These are phyloP conservation scores for Tragelaphus scriptus DNA, from an alignment of 2,113 vertebrate genomes.

Conservation along the genomic window DNA sequence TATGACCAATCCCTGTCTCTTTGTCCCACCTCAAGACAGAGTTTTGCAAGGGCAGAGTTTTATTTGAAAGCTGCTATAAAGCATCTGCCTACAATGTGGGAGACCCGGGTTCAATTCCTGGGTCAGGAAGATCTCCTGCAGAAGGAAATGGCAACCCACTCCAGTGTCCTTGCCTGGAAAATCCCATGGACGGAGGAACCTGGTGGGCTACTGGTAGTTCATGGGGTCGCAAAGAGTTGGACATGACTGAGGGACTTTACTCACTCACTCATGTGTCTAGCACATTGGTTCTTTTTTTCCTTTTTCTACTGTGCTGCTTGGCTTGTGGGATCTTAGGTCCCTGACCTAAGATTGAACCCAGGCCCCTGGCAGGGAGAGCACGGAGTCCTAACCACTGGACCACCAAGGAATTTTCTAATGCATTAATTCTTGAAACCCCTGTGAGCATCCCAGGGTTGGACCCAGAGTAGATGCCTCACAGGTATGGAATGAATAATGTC, in stretches of 20 bases:
- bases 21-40: background rate
- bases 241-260: too few relatives aligned
- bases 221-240: too few relatives aligned
- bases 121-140: too few relatives aligned
- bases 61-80: background rate
- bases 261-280: background rate
- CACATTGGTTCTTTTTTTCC: background rate
- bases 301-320: background rate
- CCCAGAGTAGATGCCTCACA: background rate
- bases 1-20: background rate
- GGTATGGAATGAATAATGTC: background rate
- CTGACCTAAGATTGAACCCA: background rate
- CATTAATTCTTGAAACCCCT: background rate
- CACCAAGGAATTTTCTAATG: background rate
- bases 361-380: background rate
- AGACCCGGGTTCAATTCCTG: too few relatives aligned
- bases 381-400: background rate
- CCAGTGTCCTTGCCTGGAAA: too few relatives aligned
- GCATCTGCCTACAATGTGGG: too few relatives aligned
- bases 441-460: background rate
- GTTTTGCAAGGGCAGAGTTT: background rate
- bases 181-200: too few relatives aligned
- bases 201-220: too few relatives aligned
- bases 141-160: too few relatives aligned
- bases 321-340: background rate